Conservation (phyloP, 2,113 vertebrate species). For the Sporophila hypoxantha region DNA sequence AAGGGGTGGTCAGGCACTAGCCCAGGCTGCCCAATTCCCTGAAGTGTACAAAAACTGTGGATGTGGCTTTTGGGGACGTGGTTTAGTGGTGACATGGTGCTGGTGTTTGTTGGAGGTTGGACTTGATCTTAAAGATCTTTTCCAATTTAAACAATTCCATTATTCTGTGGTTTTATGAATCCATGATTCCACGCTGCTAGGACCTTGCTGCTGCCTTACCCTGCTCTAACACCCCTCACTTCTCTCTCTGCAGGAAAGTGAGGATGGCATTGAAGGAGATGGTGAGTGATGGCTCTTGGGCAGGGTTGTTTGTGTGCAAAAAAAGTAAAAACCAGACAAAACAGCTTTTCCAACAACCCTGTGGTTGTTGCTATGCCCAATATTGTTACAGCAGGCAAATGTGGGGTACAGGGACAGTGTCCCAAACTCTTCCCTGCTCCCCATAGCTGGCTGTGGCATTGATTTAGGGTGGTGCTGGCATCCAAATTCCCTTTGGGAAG, state of each 20-base stretch:
- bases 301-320: too few species aligned
- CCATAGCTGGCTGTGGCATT: background rate
- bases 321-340: background rate
- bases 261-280: constrained; percentile 91
- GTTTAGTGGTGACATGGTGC: background rate
- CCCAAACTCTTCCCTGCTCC: accelerated
- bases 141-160: background rate
- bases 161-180: background rate
- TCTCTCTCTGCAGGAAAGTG: constrained; percentile 81
- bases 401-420: accelerated
- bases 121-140: background rate
- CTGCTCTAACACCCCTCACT: background rate
- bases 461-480: background rate
- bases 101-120: background rate
- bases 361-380: background rate
- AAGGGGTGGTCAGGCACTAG: background rate
- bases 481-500: background rate
- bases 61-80: background rate
- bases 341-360: accelerated
- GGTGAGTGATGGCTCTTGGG: constrained; percentile 69
- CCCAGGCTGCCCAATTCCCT: background rate
- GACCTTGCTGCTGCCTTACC: background rate
- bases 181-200: too few species aligned
- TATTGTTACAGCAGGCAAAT: accelerated
- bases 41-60: background rate